Evolutionary conservation across 2,888 invertebrate genomes (phyloP), one percentile per base, ranked within the genome.

Genomic region (Chrysopilus asiliformis): DNA sequence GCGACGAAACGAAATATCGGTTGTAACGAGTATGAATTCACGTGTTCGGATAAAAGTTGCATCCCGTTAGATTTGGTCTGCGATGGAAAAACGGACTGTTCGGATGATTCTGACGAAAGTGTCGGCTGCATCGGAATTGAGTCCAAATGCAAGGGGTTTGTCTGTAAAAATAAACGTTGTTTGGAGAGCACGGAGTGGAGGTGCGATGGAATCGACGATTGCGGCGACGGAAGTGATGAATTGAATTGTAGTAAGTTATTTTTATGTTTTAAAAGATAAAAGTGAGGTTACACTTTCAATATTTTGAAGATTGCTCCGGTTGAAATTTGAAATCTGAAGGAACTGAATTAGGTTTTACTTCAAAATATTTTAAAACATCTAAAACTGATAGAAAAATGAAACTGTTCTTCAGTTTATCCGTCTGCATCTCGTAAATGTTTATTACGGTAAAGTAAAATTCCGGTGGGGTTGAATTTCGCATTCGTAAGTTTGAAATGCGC

Each of bases 31-130:
- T 51, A 42, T 20, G 59, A 62, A 43, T 63, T 49, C 36, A 58
- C 44, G 20, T 63, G 63, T 34, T 38, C 50, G 15, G 58, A 63
- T 41, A 50, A 47, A 4, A 48, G 67, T 26, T 90, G 90, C 50
- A 72, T 90, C 37, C 72, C 75, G 2, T 54, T 71, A 30, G 66
- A 61, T 38, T 71, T 71, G 57, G 70, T 75, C 36, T 89, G 89
- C 54, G 79, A 91, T 53, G 71, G 71, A 0, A 67, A 71, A 7
- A 55, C 58, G 4, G 85, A 91, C 57, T 91, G 90, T 51, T 45
- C 53, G 0, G 89, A 90, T 57, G 63, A 58, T 28, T 76, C 78
- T 1, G 85, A 85, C 49, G 85, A 86, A 56, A 27, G 40, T 1
- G 47, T 42, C 8, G 62, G 61, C 2, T 70, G 70, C 44, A 52